Evolutionary conservation across 2,113 vertebrate species (phyloP).

Genomic region (Cheirogaleus medius): DNA sequence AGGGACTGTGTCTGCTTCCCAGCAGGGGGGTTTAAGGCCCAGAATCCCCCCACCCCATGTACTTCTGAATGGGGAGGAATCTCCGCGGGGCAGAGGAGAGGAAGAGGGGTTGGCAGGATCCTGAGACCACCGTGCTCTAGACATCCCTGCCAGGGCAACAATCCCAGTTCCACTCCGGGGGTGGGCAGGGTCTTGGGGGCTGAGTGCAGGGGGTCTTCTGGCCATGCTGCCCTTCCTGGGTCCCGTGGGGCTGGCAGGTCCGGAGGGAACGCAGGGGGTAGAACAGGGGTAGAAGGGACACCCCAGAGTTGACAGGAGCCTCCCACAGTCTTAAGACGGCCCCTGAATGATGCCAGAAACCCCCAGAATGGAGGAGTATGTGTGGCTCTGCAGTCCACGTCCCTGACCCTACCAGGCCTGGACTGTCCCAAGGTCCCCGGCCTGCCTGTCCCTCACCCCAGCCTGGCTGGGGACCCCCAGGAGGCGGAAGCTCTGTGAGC

Average conservation of each 20-base stretch:
- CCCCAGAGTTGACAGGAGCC: background rate
- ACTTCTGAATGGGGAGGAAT: background rate
- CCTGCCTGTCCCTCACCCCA: rapidly evolving
- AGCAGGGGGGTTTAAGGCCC: background rate
- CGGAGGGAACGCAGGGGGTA: too few relatives aligned
- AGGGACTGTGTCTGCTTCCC: background rate
- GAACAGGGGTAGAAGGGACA: background rate
- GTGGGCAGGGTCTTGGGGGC: background rate
- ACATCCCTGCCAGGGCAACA: too few relatives aligned
- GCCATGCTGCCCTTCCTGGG: background rate
- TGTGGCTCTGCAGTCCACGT: background rate
- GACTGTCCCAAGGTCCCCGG: background rate
- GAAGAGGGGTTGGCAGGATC: background rate
- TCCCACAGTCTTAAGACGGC: background rate
- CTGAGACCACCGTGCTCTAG: background rate
- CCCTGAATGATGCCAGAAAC: background rate
- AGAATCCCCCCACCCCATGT: background rate
- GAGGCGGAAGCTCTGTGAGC: background rate
- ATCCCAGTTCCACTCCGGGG: background rate
- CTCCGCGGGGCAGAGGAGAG: background rate
- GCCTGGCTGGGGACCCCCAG: too few relatives aligned
- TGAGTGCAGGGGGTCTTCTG: background rate
- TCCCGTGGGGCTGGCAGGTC: background rate
- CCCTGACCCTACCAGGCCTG: background rate
- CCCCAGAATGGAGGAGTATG: background rate